Percentiles rank a stretch among this genome's conserved stretches.
Evolutionary conservation across 2,797 vertebrate species (phyloP).

Genomic region (Syncerus caffer): DNA sequence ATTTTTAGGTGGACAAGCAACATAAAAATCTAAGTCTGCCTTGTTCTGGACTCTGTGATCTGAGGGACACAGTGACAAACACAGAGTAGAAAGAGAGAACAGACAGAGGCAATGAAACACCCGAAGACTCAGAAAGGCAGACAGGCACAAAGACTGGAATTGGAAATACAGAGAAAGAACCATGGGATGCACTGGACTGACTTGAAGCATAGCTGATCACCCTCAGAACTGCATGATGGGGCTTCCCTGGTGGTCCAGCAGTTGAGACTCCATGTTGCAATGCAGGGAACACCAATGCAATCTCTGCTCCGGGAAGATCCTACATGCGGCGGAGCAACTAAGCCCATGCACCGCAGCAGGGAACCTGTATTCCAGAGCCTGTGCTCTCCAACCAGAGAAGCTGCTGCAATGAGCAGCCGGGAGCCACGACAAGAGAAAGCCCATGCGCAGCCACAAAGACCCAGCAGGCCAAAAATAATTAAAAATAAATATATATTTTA

Average conservation of each 20-base stretch:
- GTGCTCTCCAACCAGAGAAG: not conserved
- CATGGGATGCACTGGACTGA: not conserved
- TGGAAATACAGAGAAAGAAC: not conserved
- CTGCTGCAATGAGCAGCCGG: not conserved
- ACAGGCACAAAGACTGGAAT: not conserved
- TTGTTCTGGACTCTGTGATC: not conserved
- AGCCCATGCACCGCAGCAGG: not conserved
- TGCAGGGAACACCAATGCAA: not conserved
- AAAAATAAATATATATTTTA: not conserved
- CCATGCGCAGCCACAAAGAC: not conserved
- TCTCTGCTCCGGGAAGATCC: not conserved
- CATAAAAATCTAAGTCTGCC: not conserved
- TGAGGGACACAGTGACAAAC: not conserved
- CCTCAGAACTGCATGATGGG: not conserved
- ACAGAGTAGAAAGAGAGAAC: not conserved
- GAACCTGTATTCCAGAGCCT: not conserved
- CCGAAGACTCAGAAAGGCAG: not conserved
- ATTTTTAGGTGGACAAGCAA: not conserved
- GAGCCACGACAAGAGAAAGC: not conserved
- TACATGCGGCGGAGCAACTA: rapidly evolving
- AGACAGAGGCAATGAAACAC: not conserved
- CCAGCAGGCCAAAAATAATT: not conserved
- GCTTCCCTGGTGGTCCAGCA: not conserved
- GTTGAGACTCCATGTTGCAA: not conserved
- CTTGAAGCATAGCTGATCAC: not conserved